These are phyloP conservation scores for Drosophila atripex DNA, from an alignment of 2,888 invertebrate species.

Conservation along the genomic window DNA sequence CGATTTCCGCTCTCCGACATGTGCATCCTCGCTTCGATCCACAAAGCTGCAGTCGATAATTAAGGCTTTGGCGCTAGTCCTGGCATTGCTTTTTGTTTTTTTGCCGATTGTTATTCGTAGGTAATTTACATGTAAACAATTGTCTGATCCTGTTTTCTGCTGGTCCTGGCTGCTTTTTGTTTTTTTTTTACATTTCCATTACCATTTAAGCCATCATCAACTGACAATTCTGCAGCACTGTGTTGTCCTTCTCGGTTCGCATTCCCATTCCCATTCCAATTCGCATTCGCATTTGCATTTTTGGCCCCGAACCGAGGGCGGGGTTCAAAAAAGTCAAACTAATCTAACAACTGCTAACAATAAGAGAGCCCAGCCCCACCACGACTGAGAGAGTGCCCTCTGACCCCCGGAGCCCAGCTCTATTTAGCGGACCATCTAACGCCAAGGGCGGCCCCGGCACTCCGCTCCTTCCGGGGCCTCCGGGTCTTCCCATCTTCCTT, in stretches of 20 bases:
- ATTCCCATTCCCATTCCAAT: conserved; percentile 60
- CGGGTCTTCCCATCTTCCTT: conserved; percentile 8
- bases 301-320: conserved; percentile 39
- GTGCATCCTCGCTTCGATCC: not conserved
- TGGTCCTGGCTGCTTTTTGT: not conserved
- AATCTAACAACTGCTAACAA: conserved; percentile 78
- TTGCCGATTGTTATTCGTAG: conserved; percentile 27
- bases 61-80: conserved; percentile 26
- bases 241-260: conserved; percentile 40
- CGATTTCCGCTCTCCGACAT: not conserved
- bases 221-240: conserved; percentile 62
- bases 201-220: conserved; percentile 61
- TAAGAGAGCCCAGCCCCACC: conserved; percentile 40
- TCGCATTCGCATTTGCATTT: conserved; percentile 63
- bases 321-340: conserved; percentile 71
- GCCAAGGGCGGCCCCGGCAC: conserved; percentile 50
- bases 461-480: not conserved
- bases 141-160: conserved; percentile 51
- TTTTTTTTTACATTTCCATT: conserved; percentile 20
- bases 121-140: conserved; percentile 74
- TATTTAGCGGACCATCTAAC: conserved; percentile 21
- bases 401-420: not conserved
- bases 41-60: conserved; percentile 26
- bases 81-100: conserved; percentile 10
- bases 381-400: no score